These are phyloP conservation scores for Cotesia vestalis DNA, from an alignment of 1,140 invertebrate genomes.

Conservation along the genomic window DNA sequence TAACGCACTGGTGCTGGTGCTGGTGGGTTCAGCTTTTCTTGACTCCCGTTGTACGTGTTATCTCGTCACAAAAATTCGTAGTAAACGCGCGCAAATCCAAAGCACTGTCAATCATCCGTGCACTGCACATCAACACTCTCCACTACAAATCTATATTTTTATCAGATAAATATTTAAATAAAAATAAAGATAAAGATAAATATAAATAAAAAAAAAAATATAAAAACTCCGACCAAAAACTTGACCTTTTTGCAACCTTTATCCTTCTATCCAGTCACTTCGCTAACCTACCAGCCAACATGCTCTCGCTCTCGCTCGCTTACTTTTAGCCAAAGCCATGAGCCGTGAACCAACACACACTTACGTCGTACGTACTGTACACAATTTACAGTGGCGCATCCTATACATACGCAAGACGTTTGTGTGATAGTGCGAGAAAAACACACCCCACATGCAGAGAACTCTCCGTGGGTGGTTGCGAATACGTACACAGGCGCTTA, in stretches of 20 bases:
- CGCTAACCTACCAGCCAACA: background rate
- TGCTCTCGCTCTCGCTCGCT: background rate
- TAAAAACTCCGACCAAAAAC: background rate
- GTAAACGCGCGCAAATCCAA: constrained; percentile 24
- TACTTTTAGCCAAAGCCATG: background rate
- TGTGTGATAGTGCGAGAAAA: background rate
- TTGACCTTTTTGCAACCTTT: background rate
- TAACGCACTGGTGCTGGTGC: background rate
- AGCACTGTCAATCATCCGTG: constrained; percentile 13
- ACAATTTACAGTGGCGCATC: background rate
- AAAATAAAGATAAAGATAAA: background rate
- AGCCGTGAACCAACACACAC: background rate
- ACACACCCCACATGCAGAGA: constrained; percentile 45
- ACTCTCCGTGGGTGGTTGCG: constrained; percentile 27
- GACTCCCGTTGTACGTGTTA: background rate
- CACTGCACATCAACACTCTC: background rate
- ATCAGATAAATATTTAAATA: too few relatives aligned
- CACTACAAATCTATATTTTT: background rate
- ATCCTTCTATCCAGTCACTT: too few relatives aligned
- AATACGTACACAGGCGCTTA: constrained; percentile 29
- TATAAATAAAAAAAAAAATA: background rate
- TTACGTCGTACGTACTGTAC: background rate
- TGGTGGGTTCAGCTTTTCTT: background rate
- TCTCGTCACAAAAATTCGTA: constrained; percentile 6
- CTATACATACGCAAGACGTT: too few relatives aligned